Base-by-base conservation (phyloP, 2,113 vertebrate species). In the Rattus rattus region DNA sequence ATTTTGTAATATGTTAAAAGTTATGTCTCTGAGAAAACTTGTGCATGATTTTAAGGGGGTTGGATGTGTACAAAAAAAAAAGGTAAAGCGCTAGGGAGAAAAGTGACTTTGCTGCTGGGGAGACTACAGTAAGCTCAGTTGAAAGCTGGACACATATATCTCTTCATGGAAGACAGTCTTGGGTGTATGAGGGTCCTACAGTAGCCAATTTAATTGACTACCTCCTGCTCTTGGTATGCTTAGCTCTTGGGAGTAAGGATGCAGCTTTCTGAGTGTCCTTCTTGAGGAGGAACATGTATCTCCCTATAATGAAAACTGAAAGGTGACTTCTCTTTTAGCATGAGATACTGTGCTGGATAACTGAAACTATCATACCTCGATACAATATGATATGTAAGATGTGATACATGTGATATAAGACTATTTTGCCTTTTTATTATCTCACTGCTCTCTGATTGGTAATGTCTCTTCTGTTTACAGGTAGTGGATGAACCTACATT, bases 401-500 rank as follows among this genome's bases (percentile, higher is more conserved):
- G 11, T 54, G 52, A 54, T 54, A 11, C 5, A 54, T 54, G 52
- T 54, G 52, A 54, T 54, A 59, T 20, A n/a, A 77, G 10, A 63
- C 2, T 67, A 87, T 36, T 30, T 43, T 12, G 59, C 2, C 28
- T 52, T 88, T 80, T 75, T 67, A 22, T 61, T 81, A 49, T 61
- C 33, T 6, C 52, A 85, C 3, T 67, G 43, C 13, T 77, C 94
- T 76, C 36, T 39, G 43, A 43, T 11, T 76, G 72, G 7, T 90
- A 88, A 85, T 9, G 75, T 88, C n/a, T 95, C 79, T 83, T 96
- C 28, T 96, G 0, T 97, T 95, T 94, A 72, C 65, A 98, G 97
- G 87, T 17, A 81, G 36, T 33, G 80, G 88, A 73, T 8, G n/a
- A 93, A 39, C 22, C 56, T 76, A 81, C 30, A 70, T 77, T 56